Evolutionary conservation across 1,140 invertebrate genomes (phyloP).

Genomic region (Ips nitidus): DNA sequence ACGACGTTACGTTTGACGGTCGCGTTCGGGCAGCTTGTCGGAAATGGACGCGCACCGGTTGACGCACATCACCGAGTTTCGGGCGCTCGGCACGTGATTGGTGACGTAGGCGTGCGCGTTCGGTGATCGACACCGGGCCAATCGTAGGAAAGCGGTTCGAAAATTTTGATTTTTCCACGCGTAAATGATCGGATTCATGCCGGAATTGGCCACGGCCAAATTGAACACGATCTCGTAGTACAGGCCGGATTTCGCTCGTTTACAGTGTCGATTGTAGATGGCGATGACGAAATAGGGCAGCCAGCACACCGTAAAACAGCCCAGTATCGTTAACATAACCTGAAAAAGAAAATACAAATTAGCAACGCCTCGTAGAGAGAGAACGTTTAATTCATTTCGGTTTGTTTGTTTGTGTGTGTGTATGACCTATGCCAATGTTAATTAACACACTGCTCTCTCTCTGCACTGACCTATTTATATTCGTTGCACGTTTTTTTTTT

Average conservation of each 20-base stretch:
- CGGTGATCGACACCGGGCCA: conserved; percentile 64
- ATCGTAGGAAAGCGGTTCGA: conserved; percentile 64
- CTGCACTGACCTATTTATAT: no score
- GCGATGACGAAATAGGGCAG: conserved; percentile 71
- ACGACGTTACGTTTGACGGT: no score
- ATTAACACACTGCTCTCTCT: no score
- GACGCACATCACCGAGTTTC: background rate
- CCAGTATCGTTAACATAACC: conserved; percentile 72
- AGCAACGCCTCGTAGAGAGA: no score
- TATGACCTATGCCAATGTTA: no score
- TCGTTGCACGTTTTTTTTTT: no score
- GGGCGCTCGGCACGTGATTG: conserved; percentile 45
- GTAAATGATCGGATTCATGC: conserved; percentile 77
- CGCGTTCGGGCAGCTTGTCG: background rate
- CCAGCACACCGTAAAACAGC: conserved; percentile 75
- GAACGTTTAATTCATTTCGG: no score
- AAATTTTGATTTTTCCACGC: conserved; percentile 80
- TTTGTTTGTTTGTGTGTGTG: no score
- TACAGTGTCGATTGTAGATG: conserved; percentile 60
- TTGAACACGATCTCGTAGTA: conserved; percentile 70
- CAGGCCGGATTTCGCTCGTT: conserved; percentile 54
- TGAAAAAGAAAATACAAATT: conserved; percentile 50
- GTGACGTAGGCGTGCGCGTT: conserved; percentile 45
- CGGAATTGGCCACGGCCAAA: conserved; percentile 72
- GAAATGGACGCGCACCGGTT: conserved; percentile 17